Evolutionary conservation across 2,113 vertebrate species (phyloP), one percentile per base, ranked within the genome.

Genomic region (Cairina moschata): DNA sequence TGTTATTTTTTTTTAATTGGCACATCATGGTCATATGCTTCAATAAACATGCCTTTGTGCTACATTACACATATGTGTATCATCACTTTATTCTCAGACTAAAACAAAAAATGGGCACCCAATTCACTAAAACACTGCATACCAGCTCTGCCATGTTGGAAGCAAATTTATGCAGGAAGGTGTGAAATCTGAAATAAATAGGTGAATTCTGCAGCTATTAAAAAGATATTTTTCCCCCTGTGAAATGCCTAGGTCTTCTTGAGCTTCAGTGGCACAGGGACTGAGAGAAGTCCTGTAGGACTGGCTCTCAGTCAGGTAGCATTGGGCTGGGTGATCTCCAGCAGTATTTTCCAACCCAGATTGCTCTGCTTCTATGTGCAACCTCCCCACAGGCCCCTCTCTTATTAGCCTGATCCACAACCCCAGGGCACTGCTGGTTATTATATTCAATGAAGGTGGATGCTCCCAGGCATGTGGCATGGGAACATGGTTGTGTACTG

Each of bases 21-120:
- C 98, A 97, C 97, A 95, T 96, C 42, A 50, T 96, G 86, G 88
- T 84, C 91, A 59, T 84, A 96, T 80, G 97, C 97, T 96, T 97
- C 97, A 95, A 88, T 95, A 97, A 98, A 97, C 97, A 98, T 92
- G 86, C 22, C 42, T 94, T 95, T 91, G 93, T 96, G 97, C 97
- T 98, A 96, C 97, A 97, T 98, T 98, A 97, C 97, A 95, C 97
- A 97, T 95, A 94, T 68, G 81, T 91, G n/a, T 86, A 97, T 96
- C 81, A 91, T 91, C 86, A 58, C 80, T 94, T 96, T 78, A 84
- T 83, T 88, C 90, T 95, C 96, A 90, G 95, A 97, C 67, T 86
- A 91, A 95, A 97, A 93, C 58, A 97, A 96, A 96, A 97, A 95
- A 73, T 82, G 96, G 94, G 77, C 76, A 71, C 56, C 69, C 77